phyloP scores from a whole-genome alignment of 2,113 vertebrate species.

The Bagarius yarrelli region DNA sequence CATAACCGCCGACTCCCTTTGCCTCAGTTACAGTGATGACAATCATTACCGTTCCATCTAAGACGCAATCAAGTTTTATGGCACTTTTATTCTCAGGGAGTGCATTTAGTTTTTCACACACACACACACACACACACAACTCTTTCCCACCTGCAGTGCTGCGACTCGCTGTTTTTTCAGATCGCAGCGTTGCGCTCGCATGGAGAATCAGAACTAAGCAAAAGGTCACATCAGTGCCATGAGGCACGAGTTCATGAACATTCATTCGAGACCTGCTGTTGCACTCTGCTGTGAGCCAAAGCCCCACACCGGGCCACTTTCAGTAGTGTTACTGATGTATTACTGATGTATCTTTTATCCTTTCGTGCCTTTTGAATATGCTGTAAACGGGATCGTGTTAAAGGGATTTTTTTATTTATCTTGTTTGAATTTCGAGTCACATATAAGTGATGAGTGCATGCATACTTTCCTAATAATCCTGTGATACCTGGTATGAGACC shows the following conservation, averaged over 20 bases:
- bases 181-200: background rate
- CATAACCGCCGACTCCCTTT: background rate
- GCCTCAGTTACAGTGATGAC: slow-evolving; percentile 26
- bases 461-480: slow-evolving; percentile 24
- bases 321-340: slow-evolving; percentile 27
- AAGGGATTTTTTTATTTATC: background rate
- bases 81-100: slow-evolving; percentile 49
- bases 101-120: slow-evolving; percentile 22
- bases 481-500: slow-evolving; percentile 30
- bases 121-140: slow-evolving; percentile 22
- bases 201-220: slow-evolving; percentile 15
- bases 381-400: slow-evolving; percentile 35
- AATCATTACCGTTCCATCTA: slow-evolving; percentile 19
- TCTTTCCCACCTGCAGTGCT: slow-evolving; percentile 14
- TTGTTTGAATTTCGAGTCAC: background rate
- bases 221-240: slow-evolving; percentile 26
- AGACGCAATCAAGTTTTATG: slow-evolving; percentile 18
- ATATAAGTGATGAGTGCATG: slow-evolving; percentile 30
- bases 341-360: slow-evolving; percentile 15
- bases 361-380: slow-evolving; percentile 35
- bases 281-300: slow-evolving; percentile 37
- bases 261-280: slow-evolving; percentile 25
- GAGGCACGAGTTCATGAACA: slow-evolving; percentile 17
- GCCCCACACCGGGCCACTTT: slow-evolving; percentile 15
- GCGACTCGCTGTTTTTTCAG: background rate